Conservation (phyloP, 2,888 invertebrate species). For the Myathropa florea region DNA sequence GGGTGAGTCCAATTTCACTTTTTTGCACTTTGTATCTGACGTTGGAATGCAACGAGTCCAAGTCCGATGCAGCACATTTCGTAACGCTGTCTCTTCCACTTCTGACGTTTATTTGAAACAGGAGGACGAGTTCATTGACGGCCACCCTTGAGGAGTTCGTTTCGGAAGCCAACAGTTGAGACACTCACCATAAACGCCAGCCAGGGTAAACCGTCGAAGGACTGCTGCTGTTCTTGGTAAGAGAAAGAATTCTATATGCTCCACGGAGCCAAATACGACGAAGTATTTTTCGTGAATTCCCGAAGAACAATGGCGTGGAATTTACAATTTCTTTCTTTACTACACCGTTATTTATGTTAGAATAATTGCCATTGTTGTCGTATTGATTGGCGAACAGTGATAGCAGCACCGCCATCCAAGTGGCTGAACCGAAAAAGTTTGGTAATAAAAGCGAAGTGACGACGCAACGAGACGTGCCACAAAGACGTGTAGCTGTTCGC, state of each 20-base stretch:
- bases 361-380: constrained; percentile 65
- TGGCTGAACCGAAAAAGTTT: constrained; percentile 12
- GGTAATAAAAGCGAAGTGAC: constrained; percentile 42
- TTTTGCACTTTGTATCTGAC: constrained; percentile 16
- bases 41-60: background rate
- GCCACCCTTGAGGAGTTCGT: background rate
- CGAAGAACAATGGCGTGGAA: constrained; percentile 39
- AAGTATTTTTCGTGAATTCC: constrained; percentile 1
- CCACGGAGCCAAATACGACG: too few relatives aligned
- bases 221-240: constrained; percentile 20
- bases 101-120: background rate
- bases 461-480: background rate
- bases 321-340: constrained; percentile 39
- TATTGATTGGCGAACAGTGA: constrained; percentile 37
- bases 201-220: background rate
- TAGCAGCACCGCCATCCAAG: background rate
- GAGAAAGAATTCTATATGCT: background rate
- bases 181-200: background rate
- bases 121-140: background rate
- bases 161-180: background rate
- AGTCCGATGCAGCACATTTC: background rate
- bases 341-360: constrained; percentile 48
- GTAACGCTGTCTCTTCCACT: constrained; percentile 8
- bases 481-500: constrained; percentile 1
- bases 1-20: constrained; percentile 38